Base-by-base conservation (phyloP, 2,888 invertebrate species). In the Tanypteryx hageni region DNA sequence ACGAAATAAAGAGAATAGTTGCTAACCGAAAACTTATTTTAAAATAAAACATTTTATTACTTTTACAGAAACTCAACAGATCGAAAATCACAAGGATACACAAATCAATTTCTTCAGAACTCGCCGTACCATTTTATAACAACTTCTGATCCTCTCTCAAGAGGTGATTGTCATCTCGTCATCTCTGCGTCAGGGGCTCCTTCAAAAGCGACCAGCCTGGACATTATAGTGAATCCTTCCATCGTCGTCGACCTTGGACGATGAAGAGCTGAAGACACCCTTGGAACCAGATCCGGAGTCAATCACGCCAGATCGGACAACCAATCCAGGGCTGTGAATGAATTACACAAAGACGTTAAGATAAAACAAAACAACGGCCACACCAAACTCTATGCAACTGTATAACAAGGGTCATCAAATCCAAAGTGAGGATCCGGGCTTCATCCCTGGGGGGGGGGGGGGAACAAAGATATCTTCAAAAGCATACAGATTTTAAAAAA, bases 221-320 rank as follows among this genome's bases (percentile, higher is more conserved):
- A 96, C 95, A 56, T 95, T 94, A 94, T 95, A 96, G 91, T 95
- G 94, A 92, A 96, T 95, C 94, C 96, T 96, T 91, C 96, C 96
- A 76, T 94, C 94, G 13, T 94, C 94, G 93, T 96, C 96, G 58
- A 95, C 94, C 9, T 95, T 94, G 7, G 95, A 94, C 7, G 95
- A 95, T 93, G 95, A 95, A 82, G 95, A 95, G 93, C 96, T 95
- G 94, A 95, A 96, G 27, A 96, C 95, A 1, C 95, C 96, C 83
- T 95, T 95, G 10, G 95, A 95, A 18, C 95, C 95, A 76, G 94
- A 94, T 18, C 95, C 95, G 16, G 94, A 94, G 22, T 95, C 95
- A 31, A 95, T 94, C 16, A 95, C 94, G 3, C 95, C 94, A 44
- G 56, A 27, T 27, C 76, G 76, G 27, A 22, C 22, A 13, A 76